phyloP scores from a whole-genome alignment of 2,797 vertebrate species.

The Crenichthys baileyi region DNA sequence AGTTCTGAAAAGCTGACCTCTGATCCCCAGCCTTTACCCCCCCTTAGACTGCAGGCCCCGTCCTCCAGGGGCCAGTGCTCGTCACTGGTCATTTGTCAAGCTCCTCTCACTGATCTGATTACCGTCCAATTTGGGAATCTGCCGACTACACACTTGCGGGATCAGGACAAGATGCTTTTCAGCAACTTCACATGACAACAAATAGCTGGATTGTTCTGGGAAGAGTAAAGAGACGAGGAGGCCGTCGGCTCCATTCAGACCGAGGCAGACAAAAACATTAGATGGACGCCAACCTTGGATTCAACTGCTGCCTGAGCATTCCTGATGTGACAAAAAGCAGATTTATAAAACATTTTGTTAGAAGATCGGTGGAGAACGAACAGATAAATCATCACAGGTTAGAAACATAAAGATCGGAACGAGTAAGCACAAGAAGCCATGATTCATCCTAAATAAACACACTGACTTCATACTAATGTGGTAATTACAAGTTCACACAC shows the following conservation, averaged over 20 bases:
- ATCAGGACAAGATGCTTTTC: constrained; percentile 70
- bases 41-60: constrained; percentile 48
- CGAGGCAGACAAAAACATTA: constrained; percentile 27
- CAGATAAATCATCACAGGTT: background rate
- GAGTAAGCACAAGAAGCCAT: constrained; percentile 1
- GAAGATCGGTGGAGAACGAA: constrained; percentile 3
- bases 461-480: background rate
- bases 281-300: constrained; percentile 10
- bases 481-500: constrained; percentile 13
- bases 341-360: constrained; percentile 1
- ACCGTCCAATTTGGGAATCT: constrained; percentile 72
- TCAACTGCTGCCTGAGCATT: background rate
- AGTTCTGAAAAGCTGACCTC: constrained; percentile 76
- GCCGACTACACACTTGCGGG: constrained; percentile 73
- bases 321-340: constrained; percentile 9
- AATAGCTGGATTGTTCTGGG: constrained; percentile 61
- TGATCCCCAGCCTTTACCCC: constrained; percentile 72
- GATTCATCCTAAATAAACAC: constrained; percentile 35
- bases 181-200: constrained; percentile 74
- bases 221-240: constrained; percentile 32
- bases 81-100: constrained; percentile 81
- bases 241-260: constrained; percentile 43
- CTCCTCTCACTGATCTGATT: constrained; percentile 76
- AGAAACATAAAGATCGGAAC: constrained; percentile 11
- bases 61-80: constrained; percentile 69